These are phyloP conservation scores for Hemistola chrysoprasaria DNA, from an alignment of 2,888 invertebrate species.

Conservation along the genomic window DNA sequence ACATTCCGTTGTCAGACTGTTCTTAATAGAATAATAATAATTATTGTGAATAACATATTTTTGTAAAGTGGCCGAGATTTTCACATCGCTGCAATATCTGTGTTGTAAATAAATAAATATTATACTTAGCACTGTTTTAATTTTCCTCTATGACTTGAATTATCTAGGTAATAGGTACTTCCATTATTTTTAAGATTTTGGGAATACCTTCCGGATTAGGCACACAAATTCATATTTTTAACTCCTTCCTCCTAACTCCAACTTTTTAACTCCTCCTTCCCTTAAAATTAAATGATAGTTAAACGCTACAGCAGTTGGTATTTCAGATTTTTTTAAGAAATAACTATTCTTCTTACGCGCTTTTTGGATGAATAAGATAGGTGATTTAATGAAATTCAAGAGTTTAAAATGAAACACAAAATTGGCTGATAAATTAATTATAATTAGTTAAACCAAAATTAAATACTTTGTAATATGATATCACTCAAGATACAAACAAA, in stretches of 20 bases:
- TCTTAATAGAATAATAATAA: constrained; percentile 26
- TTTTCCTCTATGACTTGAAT: background rate
- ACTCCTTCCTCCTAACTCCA: no score
- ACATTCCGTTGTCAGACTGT: constrained; percentile 49
- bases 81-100: constrained; percentile 66
- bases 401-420: constrained; percentile 3
- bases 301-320: no score
- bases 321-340: no score
- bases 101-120: constrained; percentile 32
- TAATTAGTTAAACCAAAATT: constrained; percentile 15
- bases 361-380: no score
- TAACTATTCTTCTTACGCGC: no score
- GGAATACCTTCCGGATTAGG: no score
- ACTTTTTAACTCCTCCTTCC: no score
- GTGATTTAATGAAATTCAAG: no score
- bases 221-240: no score
- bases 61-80: constrained; percentile 57
- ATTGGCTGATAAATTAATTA: constrained; percentile 12
- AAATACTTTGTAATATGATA: constrained; percentile 17
- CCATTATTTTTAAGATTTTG: no score
- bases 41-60: constrained; percentile 50
- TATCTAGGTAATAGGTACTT: no score
- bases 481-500: constrained; percentile 13
- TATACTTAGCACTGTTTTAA: constrained; percentile 7
- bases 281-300: no score